Conservation (phyloP, 2,888 invertebrate genomes). For the Pantelozetes paolii region DNA sequence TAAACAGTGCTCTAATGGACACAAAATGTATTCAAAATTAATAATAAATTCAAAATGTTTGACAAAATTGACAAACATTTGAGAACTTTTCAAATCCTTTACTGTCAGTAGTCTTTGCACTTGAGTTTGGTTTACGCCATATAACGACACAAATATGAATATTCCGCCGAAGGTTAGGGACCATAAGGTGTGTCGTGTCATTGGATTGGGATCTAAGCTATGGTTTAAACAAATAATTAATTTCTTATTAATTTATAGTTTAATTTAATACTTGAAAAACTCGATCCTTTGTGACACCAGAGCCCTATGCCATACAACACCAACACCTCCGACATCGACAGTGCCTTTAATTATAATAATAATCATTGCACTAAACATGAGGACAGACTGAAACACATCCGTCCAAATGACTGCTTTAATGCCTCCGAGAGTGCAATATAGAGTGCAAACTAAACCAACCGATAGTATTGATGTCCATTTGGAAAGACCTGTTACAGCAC, state of each 20-base stretch:
- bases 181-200: constrained; percentile 77
- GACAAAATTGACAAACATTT: constrained; percentile 46
- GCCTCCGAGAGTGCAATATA: constrained; percentile 81
- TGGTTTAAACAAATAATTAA: constrained; percentile 44
- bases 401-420: constrained; percentile 87
- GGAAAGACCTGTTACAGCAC: constrained; percentile 71
- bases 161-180: constrained; percentile 73
- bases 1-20: constrained; percentile 62
- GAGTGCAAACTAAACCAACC: constrained; percentile 72
- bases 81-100: constrained; percentile 49
- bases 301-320: constrained; percentile 68
- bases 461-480: constrained; percentile 68
- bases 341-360: constrained; percentile 70
- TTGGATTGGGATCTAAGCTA: constrained; percentile 73
- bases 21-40: neutral
- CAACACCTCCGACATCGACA: constrained; percentile 65
- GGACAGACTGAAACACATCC: constrained; percentile 69
- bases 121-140: constrained; percentile 83
- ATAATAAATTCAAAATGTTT: neutral
- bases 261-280: constrained; percentile 52
- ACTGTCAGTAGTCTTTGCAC: constrained; percentile 58
- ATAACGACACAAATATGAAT: constrained; percentile 72
- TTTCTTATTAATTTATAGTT: neutral
- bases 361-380: constrained; percentile 79
- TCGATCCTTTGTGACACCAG: constrained; percentile 65